A percentile compares a stretch with the other conserved stretches of the same genome.
These are phyloP conservation scores for Leptura quadrifasciata DNA, from an alignment of 2,888 invertebrate genomes.

Conservation along the genomic window DNA sequence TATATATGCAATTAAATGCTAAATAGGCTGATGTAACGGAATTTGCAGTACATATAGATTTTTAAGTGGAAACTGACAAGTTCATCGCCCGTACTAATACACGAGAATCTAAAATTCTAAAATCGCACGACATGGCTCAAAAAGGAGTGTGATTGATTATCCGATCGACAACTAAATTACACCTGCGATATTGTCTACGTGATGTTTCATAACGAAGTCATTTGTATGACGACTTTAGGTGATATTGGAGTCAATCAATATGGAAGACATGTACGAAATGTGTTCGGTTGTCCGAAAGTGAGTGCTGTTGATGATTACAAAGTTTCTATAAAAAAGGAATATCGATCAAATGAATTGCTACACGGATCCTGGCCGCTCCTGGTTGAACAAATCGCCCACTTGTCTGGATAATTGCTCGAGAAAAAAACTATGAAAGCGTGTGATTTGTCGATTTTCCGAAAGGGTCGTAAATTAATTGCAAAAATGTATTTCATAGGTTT, in stretches of 20 bases:
- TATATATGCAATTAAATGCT: too few species aligned
- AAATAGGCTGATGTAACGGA: too few species aligned
- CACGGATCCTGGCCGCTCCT: background rate
- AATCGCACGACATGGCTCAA: background rate
- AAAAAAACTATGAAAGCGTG: constrained; percentile 8
- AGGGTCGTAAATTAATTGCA: constrained; percentile 15
- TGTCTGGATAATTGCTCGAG: constrained; percentile 23
- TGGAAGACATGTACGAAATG: constrained; percentile 11
- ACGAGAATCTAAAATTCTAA: background rate
- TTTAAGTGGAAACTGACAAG: background rate
- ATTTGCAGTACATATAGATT: background rate
- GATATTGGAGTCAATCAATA: constrained; percentile 21
- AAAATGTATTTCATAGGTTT: constrained; percentile 14
- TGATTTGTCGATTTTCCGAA: constrained; percentile 14
- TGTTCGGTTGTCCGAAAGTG: background rate
- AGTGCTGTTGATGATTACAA: constrained; percentile 16
- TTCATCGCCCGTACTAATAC: background rate
- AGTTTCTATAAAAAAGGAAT: constrained; percentile 9
- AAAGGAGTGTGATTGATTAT: constrained; percentile 22
- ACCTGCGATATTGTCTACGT: constrained; percentile 18
- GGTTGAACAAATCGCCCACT: constrained; percentile 20
- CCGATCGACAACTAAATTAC: constrained; percentile 11
- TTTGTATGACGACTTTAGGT: constrained; percentile 16
- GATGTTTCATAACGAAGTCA: constrained; percentile 22
- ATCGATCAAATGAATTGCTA: constrained; percentile 1